Evolutionary conservation across 2,113 vertebrate species (phyloP).

Genomic region (Cebidichthys violaceus): DNA sequence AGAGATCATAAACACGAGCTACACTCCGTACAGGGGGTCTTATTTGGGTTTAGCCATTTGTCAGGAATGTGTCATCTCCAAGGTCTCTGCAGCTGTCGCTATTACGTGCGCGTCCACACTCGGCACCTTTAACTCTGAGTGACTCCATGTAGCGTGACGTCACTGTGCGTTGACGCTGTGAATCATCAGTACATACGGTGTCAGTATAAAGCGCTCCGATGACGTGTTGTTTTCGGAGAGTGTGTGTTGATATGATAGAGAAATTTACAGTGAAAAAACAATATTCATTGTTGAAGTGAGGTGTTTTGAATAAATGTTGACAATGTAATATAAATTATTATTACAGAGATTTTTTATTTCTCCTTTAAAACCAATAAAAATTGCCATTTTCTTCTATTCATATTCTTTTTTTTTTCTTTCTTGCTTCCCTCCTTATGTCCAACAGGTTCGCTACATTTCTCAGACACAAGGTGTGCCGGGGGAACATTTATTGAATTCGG

Average conservation of each 20-base stretch:
- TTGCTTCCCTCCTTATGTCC: neutral
- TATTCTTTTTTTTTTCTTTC: neutral
- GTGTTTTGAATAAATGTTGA: conserved; percentile 1
- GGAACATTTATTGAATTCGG: conserved; percentile 93
- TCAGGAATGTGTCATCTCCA: conserved; percentile 49
- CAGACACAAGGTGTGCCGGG: conserved; percentile 98
- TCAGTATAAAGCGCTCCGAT: neutral
- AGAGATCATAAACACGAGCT: conserved; percentile 38
- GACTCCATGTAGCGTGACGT: conserved; percentile 7
- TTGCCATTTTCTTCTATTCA: neutral
- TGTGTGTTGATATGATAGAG: neutral
- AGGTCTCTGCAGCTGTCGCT: conserved; percentile 30
- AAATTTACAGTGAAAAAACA: neutral
- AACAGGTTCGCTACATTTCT: conserved; percentile 98
- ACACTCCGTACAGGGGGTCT: conserved; percentile 4
- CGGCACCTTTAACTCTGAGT: neutral
- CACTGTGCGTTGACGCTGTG: no score
- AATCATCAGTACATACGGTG: neutral
- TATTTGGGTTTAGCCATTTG: conserved; percentile 40
- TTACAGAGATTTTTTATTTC: neutral
- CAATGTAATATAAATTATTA: neutral
- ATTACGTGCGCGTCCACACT: neutral
- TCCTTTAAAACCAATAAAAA: neutral
- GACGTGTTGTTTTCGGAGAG: conserved; percentile 11
- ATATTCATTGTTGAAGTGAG: neutral